Evolutionary conservation across 1,140 invertebrate species (phyloP).

Genomic region (Dendrolimus punctatus): DNA sequence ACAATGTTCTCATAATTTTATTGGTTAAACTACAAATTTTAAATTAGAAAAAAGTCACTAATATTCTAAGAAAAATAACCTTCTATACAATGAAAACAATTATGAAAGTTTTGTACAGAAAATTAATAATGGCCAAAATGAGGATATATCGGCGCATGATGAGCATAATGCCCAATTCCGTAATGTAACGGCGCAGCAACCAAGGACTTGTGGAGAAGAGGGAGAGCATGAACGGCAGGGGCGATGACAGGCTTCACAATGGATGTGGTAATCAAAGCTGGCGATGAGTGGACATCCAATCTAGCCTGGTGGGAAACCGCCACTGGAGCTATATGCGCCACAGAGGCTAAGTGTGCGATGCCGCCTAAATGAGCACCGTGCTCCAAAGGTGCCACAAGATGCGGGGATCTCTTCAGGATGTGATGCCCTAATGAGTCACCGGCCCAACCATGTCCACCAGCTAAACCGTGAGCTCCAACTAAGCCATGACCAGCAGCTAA

Average conservation of each 20-base stretch:
- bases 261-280: slow-evolving; percentile 31
- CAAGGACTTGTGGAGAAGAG: slow-evolving; percentile 30
- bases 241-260: slow-evolving; percentile 30
- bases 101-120: too few species aligned
- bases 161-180: slow-evolving; percentile 8
- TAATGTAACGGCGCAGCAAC: slow-evolving; percentile 20
- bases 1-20: too few species aligned
- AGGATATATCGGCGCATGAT: slow-evolving; percentile 2
- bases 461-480: slow-evolving; percentile 4
- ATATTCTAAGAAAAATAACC: too few species aligned
- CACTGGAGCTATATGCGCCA: slow-evolving; percentile 34
- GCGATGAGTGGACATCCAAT: slow-evolving; percentile 38
- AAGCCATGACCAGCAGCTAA: slow-evolving; percentile 11
- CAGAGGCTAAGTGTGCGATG: slow-evolving; percentile 23
- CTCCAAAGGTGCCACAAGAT: slow-evolving; percentile 26
- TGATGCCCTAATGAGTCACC: slow-evolving; percentile 29
- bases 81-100: too few species aligned
- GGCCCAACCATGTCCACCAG: slow-evolving; percentile 15
- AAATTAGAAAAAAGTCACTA: too few species aligned
- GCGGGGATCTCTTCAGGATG: slow-evolving; percentile 42
- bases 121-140: not conserved
- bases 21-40: too few species aligned
- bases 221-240: slow-evolving; percentile 26
- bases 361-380: slow-evolving; percentile 20
- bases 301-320: slow-evolving; percentile 57